Evolutionary conservation across 2,113 vertebrate species (phyloP), one percentile per base, ranked within the genome.

Genomic region (Cisticola juncidis): DNA sequence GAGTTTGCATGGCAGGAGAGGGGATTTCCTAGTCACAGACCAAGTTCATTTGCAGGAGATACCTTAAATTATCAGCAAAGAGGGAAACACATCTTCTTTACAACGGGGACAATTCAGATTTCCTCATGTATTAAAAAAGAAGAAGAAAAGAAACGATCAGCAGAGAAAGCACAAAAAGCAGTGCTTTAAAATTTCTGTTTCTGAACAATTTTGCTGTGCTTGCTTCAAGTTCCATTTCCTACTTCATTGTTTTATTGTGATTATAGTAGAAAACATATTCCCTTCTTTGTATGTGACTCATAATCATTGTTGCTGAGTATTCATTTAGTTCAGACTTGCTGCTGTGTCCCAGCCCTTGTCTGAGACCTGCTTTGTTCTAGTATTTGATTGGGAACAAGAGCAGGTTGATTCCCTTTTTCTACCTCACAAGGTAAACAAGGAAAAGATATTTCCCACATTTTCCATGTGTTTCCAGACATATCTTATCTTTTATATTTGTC

Each of bases 401-500:
- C 72, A 96, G 70, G 33, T 92, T 88, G 92, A 81, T 80, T 92
- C 92, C 83, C 68, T 94, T 95, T 92, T 97, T 97, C 90, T 90
- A 81, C 91, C 80, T 96, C 60, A 40, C 87, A 96, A 96, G 81
- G 96, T 97, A 98, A 98, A 98, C 96, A 97, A 61, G 24, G 28
- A 72, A 95, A 90, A 97, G 95, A 97, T 86, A 92, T 81, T 96
- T 80, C 66, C 74, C 85, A 94, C 95, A 97, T 97, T 98, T 98
- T 96, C 96, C 91, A 62, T 86, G 70, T 95, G 83, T 95, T 96
- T 97, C 88, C 94, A 97, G 95, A 97, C 94, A 90, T 96, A 97
- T 94, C 95, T 97, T 98, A 98, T 98, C 97, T 98, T 95, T 95
- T 78, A 64, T 97, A 97, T 98, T 98, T 97, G 96, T 94, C 92